Evolutionary conservation across 2,888 invertebrate species (phyloP).

Genomic region (Mimachlamys varia): DNA sequence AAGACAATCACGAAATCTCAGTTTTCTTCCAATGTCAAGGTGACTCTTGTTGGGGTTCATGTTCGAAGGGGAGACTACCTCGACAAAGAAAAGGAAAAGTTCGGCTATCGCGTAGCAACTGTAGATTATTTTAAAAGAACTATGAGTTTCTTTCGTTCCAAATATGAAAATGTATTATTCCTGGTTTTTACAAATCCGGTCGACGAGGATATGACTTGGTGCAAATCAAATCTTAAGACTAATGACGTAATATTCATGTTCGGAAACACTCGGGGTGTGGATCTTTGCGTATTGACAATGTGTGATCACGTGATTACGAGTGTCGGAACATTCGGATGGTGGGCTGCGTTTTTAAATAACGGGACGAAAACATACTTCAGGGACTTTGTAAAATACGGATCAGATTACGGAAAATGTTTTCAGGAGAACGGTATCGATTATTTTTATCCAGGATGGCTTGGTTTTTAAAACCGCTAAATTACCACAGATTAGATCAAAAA

Average conservation of each 20-base stretch:
- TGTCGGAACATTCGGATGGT: slow-evolving; percentile 52
- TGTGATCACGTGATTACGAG: slow-evolving; percentile 48
- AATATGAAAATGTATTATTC: slow-evolving; percentile 42
- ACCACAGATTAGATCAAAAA: too few species aligned
- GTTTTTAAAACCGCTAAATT: slow-evolving; percentile 20
- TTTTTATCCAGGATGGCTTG: slow-evolving; percentile 47
- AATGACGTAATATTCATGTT: slow-evolving; percentile 39
- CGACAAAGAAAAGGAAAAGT: neutral
- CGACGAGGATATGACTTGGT: slow-evolving; percentile 38
- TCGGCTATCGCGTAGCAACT: slow-evolving; percentile 43
- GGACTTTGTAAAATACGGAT: slow-evolving; percentile 22
- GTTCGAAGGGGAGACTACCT: slow-evolving; percentile 44
- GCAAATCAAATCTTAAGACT: slow-evolving; percentile 34
- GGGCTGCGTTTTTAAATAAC: slow-evolving; percentile 48
- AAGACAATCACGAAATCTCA: slow-evolving; percentile 38
- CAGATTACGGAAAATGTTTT: slow-evolving; percentile 37
- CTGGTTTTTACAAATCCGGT: slow-evolving; percentile 36
- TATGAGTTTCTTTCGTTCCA: slow-evolving; percentile 41
- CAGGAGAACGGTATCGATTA: slow-evolving; percentile 46
- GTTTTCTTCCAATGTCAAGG: neutral
- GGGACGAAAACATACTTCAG: slow-evolving; percentile 47
- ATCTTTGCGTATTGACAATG: slow-evolving; percentile 41
- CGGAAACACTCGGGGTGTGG: slow-evolving; percentile 19
- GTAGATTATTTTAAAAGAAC: slow-evolving; percentile 43
- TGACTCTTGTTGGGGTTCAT: slow-evolving; percentile 41